phyloP scores from a whole-genome alignment of 2,113 vertebrate species.

The Brachypteracias leptosomus region DNA sequence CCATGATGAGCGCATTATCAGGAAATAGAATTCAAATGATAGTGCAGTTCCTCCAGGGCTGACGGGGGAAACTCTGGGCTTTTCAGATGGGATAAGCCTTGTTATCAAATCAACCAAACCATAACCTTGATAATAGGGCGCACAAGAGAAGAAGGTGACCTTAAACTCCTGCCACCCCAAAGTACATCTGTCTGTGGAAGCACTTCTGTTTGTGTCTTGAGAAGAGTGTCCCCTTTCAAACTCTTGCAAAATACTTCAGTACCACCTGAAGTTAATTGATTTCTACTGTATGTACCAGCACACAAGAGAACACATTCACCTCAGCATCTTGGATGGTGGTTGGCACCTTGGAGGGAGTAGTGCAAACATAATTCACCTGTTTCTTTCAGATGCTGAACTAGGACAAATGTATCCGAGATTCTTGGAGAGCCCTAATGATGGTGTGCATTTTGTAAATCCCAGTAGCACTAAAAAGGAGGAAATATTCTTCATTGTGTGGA shows the following conservation, averaged over 20 bases:
- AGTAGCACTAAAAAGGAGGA: neutral
- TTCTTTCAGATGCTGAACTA: neutral
- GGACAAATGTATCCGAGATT: rapidly evolving
- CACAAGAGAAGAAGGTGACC: neutral
- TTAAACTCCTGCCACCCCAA: neutral
- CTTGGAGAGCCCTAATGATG: neutral
- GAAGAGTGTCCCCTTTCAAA: neutral
- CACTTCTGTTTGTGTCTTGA: neutral
- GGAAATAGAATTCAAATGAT: constrained; percentile 52
- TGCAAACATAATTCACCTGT: neutral
- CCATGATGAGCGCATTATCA: constrained; percentile 40
- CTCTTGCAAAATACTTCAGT: neutral
- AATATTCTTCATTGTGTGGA: neutral
- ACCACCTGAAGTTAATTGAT: neutral
- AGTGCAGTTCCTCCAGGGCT: constrained; percentile 17
- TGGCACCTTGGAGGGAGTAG: neutral
- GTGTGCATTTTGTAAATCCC: neutral
- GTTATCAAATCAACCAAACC: neutral
- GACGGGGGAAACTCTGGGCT: neutral
- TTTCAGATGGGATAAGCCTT: neutral
- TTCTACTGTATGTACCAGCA: neutral
- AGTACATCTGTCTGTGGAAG: neutral
- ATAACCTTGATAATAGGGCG: neutral
- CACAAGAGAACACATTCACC: neutral
- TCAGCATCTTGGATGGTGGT: neutral